These are phyloP conservation scores for Nasonovia ribisnigri DNA, from an alignment of 2,888 invertebrate species.

Conservation along the genomic window DNA sequence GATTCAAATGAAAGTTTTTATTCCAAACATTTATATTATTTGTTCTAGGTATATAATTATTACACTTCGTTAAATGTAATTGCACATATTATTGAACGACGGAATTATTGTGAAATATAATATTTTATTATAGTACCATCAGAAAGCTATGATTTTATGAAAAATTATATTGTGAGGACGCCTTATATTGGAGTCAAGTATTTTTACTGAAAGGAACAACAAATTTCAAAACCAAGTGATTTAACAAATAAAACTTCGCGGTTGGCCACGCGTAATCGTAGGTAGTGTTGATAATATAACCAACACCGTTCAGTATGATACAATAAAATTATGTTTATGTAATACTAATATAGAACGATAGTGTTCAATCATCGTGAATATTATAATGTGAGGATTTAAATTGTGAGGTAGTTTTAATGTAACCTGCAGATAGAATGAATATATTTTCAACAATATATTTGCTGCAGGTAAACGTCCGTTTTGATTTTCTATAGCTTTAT, in stretches of 20 bases:
- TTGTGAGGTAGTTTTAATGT: background rate
- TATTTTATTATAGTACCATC: background rate
- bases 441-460: background rate
- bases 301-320: background rate
- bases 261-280: background rate
- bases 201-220: background rate
- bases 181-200: background rate
- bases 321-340: background rate
- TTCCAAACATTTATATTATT: background rate
- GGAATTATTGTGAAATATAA: background rate
- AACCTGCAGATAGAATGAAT: background rate
- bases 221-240: background rate
- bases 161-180: background rate
- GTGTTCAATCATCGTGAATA: background rate
- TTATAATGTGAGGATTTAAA: background rate
- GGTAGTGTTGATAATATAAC: background rate
- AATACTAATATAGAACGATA: background rate
- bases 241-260: background rate
- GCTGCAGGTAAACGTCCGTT: too few species aligned
- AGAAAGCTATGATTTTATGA: background rate
- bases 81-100: background rate
- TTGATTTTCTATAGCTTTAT: too few species aligned
- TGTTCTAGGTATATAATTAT: too few species aligned
- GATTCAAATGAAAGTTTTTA: background rate
- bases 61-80: background rate